These are phyloP conservation scores for Scaptomyza polygonia DNA, from an alignment of 2,888 invertebrate genomes.

Conservation along the genomic window DNA sequence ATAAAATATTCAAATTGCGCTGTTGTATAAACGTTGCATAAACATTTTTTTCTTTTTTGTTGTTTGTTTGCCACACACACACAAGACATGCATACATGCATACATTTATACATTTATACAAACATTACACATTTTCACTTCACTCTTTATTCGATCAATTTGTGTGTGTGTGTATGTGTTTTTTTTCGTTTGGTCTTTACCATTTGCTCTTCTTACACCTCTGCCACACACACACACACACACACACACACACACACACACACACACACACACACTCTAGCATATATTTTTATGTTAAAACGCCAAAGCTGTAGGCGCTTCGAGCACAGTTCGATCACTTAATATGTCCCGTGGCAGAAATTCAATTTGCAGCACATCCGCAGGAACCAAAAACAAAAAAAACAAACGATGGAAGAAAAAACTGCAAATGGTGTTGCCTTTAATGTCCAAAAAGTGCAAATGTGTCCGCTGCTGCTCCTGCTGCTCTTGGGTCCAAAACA, in stretches of 20 bases:
- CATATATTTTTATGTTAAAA: constrained; percentile 76
- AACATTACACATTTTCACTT: background rate
- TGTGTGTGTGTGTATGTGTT: background rate
- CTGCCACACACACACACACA: too few species aligned
- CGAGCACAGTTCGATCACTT: constrained; percentile 65
- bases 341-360: constrained; percentile 81
- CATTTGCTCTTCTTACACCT: constrained; percentile 45
- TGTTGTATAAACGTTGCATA: constrained; percentile 78
- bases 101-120: constrained; percentile 23
- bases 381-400: constrained; percentile 23
- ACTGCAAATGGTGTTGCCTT: constrained; percentile 56
- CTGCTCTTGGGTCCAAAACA: constrained; percentile 39
- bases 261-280: too few species aligned
- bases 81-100: constrained; percentile 26
- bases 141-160: constrained; percentile 16
- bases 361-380: constrained; percentile 82
- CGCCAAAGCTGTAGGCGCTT: constrained; percentile 69
- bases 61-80: constrained; percentile 29
- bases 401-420: constrained; percentile 21
- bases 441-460: constrained; percentile 75
- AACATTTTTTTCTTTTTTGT: too few species aligned
- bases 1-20: constrained; percentile 80
- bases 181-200: constrained; percentile 20
- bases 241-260: too few species aligned
- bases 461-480: constrained; percentile 40